Evolutionary conservation across 2,113 vertebrate species (phyloP).

Genomic region (Fulmarus glacialis): DNA sequence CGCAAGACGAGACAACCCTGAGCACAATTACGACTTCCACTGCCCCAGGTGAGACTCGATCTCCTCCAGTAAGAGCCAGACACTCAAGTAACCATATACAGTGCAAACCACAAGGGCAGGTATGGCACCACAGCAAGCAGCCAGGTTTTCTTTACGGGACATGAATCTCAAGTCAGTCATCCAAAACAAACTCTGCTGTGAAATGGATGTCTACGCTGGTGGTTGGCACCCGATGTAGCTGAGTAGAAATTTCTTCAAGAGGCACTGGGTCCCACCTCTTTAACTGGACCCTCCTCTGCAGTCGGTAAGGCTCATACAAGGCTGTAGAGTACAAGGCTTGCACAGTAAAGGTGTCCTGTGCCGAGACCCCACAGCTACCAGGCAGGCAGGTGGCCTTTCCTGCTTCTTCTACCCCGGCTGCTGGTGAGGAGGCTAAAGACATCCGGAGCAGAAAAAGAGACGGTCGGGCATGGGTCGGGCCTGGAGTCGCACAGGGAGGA

Average conservation of each 20-base stretch:
- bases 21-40: fast-evolving
- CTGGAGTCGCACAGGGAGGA: neutral
- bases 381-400: neutral
- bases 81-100: neutral
- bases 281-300: neutral
- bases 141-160: neutral
- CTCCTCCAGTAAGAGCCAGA: neutral
- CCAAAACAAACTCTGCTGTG: neutral
- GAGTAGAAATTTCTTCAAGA: neutral
- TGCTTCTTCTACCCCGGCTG: neutral
- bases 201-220: neutral
- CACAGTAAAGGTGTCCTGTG: neutral
- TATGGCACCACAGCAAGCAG: neutral
- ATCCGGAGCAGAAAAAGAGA: neutral
- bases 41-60: neutral
- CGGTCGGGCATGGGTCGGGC: fast-evolving
- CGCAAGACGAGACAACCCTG: neutral
- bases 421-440: neutral
- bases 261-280: neutral
- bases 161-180: neutral
- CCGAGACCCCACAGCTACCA: neutral
- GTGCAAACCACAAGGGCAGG: neutral
- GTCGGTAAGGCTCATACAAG: neutral
- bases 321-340: fast-evolving
- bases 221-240: neutral